Base-by-base conservation (phyloP, 2,888 invertebrate genomes). In the Leucophenga montana region DNA sequence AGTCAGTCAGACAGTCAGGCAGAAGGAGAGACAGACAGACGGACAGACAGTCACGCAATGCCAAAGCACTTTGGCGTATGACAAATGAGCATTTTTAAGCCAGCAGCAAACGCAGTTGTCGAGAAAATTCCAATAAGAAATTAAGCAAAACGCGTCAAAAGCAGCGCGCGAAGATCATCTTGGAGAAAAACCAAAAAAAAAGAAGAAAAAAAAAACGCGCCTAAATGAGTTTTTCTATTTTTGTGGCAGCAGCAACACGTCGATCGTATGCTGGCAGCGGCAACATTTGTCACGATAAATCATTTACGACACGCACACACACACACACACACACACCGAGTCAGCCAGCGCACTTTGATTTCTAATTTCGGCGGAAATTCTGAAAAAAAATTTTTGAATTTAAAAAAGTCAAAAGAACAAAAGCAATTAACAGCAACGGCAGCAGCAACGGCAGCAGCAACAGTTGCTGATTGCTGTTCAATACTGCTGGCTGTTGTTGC, bases 261-360 rank as follows among this genome's bases (percentile, higher is more conserved):
- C 67, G 53, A 65, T 18, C 14, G 69, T 67, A 61, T 50, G 20
- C 14, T 39, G 31, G 31, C 76, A 81, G 76, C 85, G 31, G 31
- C 76, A 81, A 77, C 85, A 86, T 85, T 85, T 85, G 85, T 75
- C 76, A 75, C 80, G 77, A 85, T 86, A 85, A 84, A 85, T 86
- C 86, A 85, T 85, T 73, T 72, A 62, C 56, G 44, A 62, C 67
- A 69, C 62, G 62, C 62, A 64, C 62, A 18, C 44, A 64, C 8
- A 16, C n/a, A 57, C 27, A 14, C 11, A 16, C 50, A 16, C 11
- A 1, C 16, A 50, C 1, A 50, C 31, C 1, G 31, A 57, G 3
- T 14, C 54, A 13, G 6, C 8, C 57, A n/a, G 14, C 13, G 1
- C 13, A 57, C 18, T 57, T 57, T 27, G 31, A 22, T 57, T 57